Evolutionary conservation across 2,113 vertebrate species (phyloP).

Genomic region (Rallus limicola): DNA sequence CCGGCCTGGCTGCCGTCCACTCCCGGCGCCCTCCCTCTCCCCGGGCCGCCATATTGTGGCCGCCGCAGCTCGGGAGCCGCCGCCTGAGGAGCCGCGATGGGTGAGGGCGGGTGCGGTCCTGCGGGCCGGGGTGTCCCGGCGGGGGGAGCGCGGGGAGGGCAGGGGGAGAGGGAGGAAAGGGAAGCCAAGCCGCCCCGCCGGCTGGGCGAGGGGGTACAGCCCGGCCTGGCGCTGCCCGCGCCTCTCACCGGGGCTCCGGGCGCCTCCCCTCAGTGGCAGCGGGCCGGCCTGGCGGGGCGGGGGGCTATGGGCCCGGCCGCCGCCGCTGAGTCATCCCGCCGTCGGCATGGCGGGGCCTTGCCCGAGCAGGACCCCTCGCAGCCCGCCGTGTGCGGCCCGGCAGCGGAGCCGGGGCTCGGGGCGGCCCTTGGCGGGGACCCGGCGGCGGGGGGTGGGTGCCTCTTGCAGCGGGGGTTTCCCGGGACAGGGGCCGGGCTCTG

Average conservation of each 20-base stretch:
- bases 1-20: not conserved
- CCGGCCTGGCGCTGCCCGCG: not conserved
- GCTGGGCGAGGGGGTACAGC: no score
- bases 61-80: not conserved
- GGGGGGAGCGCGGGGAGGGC: not conserved
- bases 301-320: not conserved
- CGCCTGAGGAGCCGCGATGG: not conserved
- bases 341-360: not conserved
- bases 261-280: not conserved
- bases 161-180: not conserved
- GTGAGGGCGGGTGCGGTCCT: not conserved
- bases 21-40: not conserved
- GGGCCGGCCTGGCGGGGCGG: not conserved
- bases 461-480: no score
- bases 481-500: no score
- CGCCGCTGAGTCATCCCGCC: not conserved
- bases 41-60: constrained; percentile 39
- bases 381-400: no score
- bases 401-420: not conserved
- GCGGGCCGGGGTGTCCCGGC: not conserved
- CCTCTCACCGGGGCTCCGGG: not conserved
- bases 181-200: no score
- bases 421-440: not conserved
- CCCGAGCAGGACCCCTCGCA: not conserved
- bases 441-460: no score